Evolutionary conservation across 2,113 vertebrate species (phyloP).

Genomic region (Anarhynchus alexandrinus): DNA sequence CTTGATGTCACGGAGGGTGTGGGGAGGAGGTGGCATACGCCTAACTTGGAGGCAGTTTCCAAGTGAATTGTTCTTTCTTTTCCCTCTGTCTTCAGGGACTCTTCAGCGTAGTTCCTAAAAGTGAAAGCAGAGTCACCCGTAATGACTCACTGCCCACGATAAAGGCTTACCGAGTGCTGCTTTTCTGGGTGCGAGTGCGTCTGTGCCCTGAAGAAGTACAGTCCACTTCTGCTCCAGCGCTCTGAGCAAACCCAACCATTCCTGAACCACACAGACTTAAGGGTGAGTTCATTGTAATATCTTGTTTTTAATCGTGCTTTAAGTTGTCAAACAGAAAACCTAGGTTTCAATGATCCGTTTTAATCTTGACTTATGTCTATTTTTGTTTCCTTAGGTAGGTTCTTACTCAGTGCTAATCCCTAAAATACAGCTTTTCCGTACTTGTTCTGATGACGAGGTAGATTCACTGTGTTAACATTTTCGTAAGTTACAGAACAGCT

Average conservation of each 20-base stretch:
- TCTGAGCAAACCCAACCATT: not conserved
- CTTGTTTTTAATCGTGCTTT: not conserved
- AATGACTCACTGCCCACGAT: not conserved
- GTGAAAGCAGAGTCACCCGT: not conserved
- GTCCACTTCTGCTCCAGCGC: not conserved
- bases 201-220: not conserved
- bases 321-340: not conserved
- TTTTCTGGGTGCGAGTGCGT: rapidly evolving
- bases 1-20: not conserved
- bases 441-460: not conserved
- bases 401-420: not conserved
- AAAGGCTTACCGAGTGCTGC: not conserved
- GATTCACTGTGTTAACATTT: not conserved
- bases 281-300: not conserved
- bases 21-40: not conserved
- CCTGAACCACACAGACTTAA: not conserved
- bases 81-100: not conserved
- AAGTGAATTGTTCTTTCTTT: not conserved
- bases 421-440: not conserved
- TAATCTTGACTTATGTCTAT: not conserved
- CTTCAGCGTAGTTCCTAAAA: not conserved
- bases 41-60: not conserved
- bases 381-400: not conserved
- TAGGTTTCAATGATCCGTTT: not conserved
- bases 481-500: not conserved